phyloP scores from a whole-genome alignment of 2,797 vertebrate genomes.

The Momotus momota region DNA sequence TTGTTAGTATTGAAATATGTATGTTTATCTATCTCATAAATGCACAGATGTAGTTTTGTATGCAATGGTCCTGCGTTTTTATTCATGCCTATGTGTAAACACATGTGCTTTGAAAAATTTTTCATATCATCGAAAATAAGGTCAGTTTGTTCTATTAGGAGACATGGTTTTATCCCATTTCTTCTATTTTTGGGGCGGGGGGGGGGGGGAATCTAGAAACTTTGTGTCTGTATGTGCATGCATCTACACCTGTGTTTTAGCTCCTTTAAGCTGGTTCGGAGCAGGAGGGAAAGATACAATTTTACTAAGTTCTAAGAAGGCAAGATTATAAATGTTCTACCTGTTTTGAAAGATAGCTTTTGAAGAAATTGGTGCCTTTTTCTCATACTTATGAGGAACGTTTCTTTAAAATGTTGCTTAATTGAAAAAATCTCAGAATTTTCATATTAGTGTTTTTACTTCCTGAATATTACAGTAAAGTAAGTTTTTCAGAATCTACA shows the following conservation, averaged over 20 bases:
- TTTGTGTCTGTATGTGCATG: rapidly evolving
- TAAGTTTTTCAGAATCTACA: not conserved
- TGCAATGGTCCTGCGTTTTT: not conserved
- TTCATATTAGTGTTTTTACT: not conserved
- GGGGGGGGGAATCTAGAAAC: not conserved
- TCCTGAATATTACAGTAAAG: not conserved
- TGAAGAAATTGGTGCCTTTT: not conserved
- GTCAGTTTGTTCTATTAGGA: not conserved
- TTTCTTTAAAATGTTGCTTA: not conserved
- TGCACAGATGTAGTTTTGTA: not conserved
- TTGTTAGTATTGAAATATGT: not conserved
- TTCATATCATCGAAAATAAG: not conserved
- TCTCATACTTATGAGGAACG: not conserved
- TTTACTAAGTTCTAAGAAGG: not conserved
- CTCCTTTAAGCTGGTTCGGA: not conserved
- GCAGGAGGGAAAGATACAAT: not conserved
- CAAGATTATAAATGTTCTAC: not conserved
- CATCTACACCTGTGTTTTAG: not conserved
- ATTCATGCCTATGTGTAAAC: not conserved
- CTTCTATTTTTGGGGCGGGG: not conserved
- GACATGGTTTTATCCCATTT: not conserved
- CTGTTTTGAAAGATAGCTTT: not conserved
- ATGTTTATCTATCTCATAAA: not conserved
- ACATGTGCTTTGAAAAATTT: not conserved
- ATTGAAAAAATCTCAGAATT: not conserved